Evolutionary conservation across 35 echinoderm and acorn worm genomes (phyloP), one percentile per base, ranked within the genome.

Genomic region (Strongylocentrotus purpuratus): DNA sequence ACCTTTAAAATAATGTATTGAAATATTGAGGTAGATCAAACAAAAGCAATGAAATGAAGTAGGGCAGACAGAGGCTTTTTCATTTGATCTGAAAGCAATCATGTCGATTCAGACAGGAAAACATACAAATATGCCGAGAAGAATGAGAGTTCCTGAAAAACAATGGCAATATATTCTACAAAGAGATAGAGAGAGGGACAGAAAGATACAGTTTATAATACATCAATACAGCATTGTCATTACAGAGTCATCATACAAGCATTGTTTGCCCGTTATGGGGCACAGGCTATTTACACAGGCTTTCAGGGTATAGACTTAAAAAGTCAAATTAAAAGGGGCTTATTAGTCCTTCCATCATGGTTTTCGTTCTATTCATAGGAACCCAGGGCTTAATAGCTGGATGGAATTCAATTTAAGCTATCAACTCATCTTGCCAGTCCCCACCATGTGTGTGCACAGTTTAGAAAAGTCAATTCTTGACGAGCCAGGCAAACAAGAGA

Each of bases 401-500:
- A 70, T 70, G 61, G 61, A 70, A 28, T 70, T 70, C 22, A 70
- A 70, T 70, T 70, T 70, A 70, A 70, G 25, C 61, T 70, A 70
- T 70, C 61, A 70, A 28, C 61, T 70, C 61, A 70, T 70, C 61
- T 25, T 13, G 61, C 15, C 61, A 70, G 61, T 70, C 61, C 61
- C 61, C 61, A 70, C 15, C 15, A 22, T 70, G 61, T 70, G 61
- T 88, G 87, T 88, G 87, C 87, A 33, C 87, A 33, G 87, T 88
- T 88, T 88, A 88, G 32, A 33, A 46, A 88, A 88, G 87, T 88
- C 87, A 88, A 88, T 88, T 88, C 45, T 46, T 35, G 45, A 88
- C 45, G 32, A 88, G 22, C 31, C 87, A 70, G 33, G 87, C 87
- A 88, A 88, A 88, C 87, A 88, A 88, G 15, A 88, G 32, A 88